Evolutionary conservation across 2,113 vertebrate species (phyloP), one percentile per base, ranked within the genome.

Genomic region (Chaetorhynchus papuensis): DNA sequence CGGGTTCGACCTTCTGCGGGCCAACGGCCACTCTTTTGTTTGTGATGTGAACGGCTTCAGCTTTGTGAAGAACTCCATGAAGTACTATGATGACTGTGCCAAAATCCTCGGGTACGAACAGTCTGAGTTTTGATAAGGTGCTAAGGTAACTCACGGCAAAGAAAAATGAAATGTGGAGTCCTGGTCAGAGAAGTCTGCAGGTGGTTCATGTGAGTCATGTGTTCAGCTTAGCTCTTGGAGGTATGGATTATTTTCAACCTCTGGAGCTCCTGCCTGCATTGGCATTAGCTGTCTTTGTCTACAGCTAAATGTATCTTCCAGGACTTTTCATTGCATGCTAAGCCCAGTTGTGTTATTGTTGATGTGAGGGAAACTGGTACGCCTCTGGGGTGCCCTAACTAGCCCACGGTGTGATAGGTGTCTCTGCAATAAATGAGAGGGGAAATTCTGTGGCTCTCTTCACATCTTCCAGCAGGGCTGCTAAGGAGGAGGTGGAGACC

Each of bases 1-100:
- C 21, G 99, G 99, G 35, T 99, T 99, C 21, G 99, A 99, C 97
- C 99, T 99, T 18, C 98, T 99, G 78, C 98, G 99, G 76, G 99
- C 99, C 57, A 99, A 99, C 0, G 99, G 99, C 44, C 99, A 99
- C 97, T 99, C 99, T 2, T 99, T 99, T 24, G 99, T 99, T 56
- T 99, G 99, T 4, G 99, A 99, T 3, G 99, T 99, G 95, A 99
- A 99, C 0, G 99, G 99, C 65, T 99, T 99, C 98, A 99, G 99
- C 88, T 99, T 99, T 64, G 99, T 99, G 95, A 99, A 99, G 98
- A 99, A 99, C 96, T 99, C 99, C 0, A 99, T 99, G 99, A 99
- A 99, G 97, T 99, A 99, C 89, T 99, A 99, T 0, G 99, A 99
- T 35, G 99, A 99, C 97, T 99, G 99, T 97, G 99, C 99, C 97